These are phyloP conservation scores for Panthera leo DNA, from an alignment of 2,113 vertebrate species.

Conservation along the genomic window DNA sequence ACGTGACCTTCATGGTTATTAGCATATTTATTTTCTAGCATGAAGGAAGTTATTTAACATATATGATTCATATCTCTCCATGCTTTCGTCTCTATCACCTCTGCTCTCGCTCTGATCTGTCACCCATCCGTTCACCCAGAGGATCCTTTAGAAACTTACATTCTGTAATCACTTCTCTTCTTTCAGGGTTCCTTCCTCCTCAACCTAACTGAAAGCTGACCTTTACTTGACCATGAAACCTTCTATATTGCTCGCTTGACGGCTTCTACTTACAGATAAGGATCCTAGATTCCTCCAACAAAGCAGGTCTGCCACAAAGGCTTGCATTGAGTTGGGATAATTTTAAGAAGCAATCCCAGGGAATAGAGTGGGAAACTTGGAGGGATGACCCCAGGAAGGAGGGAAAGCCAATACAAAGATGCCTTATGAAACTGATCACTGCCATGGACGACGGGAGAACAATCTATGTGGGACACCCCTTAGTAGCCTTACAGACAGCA, in stretches of 20 bases:
- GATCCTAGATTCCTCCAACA: not conserved
- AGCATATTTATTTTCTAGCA: slow-evolving; percentile 38
- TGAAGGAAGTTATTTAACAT: not conserved
- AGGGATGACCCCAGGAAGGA: not conserved
- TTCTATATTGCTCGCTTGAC: not conserved
- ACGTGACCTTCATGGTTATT: not conserved
- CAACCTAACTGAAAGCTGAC: not conserved
- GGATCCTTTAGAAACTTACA: not conserved
- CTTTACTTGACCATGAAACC: not conserved
- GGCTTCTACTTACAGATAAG: not conserved
- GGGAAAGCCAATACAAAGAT: not conserved
- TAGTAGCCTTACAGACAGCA: not conserved
- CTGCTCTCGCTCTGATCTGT: not conserved
- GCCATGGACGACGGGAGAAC: not conserved
- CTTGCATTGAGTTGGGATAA: not conserved
- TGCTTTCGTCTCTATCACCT: not conserved
- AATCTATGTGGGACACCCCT: not conserved
- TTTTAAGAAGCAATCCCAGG: not conserved
- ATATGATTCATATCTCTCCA: not conserved
- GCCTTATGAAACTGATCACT: not conserved
- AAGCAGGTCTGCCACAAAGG: not conserved
- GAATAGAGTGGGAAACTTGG: not conserved
- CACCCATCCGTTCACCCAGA: not conserved
- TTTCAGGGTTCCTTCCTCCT: not conserved
- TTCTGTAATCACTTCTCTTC: not conserved